A percentile compares a stretch with the other conserved stretches of the same genome.
Evolutionary conservation across 2,797 vertebrate species (phyloP).

Genomic region (Falco rusticolus): DNA sequence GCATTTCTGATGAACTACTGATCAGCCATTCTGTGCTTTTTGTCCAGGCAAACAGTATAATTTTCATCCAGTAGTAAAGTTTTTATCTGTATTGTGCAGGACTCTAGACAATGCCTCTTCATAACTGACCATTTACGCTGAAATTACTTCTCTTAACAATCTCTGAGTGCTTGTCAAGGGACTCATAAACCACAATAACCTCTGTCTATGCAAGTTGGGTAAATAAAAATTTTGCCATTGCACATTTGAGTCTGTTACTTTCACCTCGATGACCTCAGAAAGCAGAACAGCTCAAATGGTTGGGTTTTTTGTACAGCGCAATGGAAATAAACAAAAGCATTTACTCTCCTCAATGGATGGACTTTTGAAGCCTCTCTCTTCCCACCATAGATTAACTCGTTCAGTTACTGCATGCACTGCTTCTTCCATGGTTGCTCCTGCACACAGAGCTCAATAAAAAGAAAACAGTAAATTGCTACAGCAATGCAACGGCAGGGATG

Average conservation of each 20-base stretch:
- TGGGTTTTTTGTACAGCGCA: background rate
- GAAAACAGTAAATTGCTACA: background rate
- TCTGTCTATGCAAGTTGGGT: background rate
- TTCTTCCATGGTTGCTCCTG: background rate
- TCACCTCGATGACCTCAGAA: background rate
- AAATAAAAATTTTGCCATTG: background rate
- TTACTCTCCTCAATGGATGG: background rate
- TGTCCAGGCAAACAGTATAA: background rate
- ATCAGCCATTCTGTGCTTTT: background rate
- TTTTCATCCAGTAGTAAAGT: background rate
- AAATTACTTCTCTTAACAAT: background rate
- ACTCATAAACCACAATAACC: background rate
- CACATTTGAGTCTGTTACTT: background rate
- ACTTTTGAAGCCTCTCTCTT: background rate
- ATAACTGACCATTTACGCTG: background rate
- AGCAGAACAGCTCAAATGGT: background rate
- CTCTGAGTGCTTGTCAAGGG: background rate
- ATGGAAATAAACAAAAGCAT: background rate
- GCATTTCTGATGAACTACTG: constrained; percentile 1
- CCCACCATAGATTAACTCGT: background rate
- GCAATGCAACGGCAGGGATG: background rate
- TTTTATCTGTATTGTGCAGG: background rate
- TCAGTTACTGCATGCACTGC: background rate
- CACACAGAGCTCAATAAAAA: background rate
- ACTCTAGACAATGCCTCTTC: background rate